Percentiles rank a stretch among this genome's conserved stretches.
Evolutionary conservation across 2,888 invertebrate species (phyloP).

Genomic region (Caenorhabditis angaria): DNA sequence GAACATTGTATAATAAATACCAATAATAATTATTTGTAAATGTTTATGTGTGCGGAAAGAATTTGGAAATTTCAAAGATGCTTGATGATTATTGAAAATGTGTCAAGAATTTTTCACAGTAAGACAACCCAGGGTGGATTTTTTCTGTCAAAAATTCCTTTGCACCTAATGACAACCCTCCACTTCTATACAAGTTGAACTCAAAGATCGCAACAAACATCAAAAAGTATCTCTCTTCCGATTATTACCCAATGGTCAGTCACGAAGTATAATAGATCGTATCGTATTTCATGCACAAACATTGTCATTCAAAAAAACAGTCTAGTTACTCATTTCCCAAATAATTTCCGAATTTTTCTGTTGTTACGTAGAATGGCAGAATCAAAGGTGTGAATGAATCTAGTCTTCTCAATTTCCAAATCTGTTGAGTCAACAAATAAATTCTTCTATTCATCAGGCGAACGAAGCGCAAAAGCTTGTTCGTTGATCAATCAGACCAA

Average conservation of each 20-base stretch:
- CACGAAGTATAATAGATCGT: neutral
- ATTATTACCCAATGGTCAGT: neutral
- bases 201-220: neutral
- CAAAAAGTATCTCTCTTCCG: neutral
- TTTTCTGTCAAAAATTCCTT: too few species aligned
- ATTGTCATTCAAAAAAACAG: too few species aligned
- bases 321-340: too few species aligned
- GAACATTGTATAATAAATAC: neutral
- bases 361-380: constrained; percentile 1
- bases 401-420: neutral
- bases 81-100: too few species aligned
- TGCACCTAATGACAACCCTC: too few species aligned
- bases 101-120: too few species aligned
- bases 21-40: neutral
- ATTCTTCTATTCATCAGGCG: neutral
- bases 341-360: neutral
- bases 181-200: too few species aligned
- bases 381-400: neutral
- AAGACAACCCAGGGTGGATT: too few species aligned
- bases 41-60: too few species aligned
- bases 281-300: neutral
- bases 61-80: too few species aligned
- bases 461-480: neutral
- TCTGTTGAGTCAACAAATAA: neutral
- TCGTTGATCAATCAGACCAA: neutral